These are phyloP conservation scores for Papilio helenus DNA, from an alignment of 1,140 invertebrate species.

Conservation along the genomic window DNA sequence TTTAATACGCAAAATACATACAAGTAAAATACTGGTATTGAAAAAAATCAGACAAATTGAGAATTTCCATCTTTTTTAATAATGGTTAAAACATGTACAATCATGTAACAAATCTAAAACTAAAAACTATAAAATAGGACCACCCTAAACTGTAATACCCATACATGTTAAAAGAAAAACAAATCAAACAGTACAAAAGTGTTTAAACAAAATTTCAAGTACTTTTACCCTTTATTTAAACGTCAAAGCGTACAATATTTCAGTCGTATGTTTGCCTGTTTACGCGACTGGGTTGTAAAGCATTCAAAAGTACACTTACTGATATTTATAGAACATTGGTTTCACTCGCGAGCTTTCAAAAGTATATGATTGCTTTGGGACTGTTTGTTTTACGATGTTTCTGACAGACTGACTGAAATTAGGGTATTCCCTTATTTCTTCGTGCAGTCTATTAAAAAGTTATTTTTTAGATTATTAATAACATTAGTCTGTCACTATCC, in stretches of 20 bases:
- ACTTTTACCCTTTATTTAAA: not conserved
- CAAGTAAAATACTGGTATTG: no score
- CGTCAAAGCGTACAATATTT: not conserved
- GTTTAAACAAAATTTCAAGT: not conserved
- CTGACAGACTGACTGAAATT: not conserved
- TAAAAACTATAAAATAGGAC: not conserved
- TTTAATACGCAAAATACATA: no score
- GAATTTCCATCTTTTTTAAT: no score
- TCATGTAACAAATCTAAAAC: no score
- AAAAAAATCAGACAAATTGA: no score
- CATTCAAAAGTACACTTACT: slow-evolving; percentile 7
- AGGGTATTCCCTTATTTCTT: not conserved
- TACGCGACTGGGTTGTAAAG: not conserved
- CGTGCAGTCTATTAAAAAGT: no score
- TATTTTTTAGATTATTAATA: no score
- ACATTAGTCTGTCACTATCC: no score
- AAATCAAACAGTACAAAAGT: not conserved
- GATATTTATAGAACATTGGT: slow-evolving; percentile 1
- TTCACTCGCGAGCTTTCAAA: not conserved
- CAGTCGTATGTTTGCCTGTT: not conserved
- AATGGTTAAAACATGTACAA: no score
- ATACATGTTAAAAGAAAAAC: not conserved
- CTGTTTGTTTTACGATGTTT: not conserved
- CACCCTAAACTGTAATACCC: not conserved
- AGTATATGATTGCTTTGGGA: not conserved